Conservation (phyloP, 2,888 invertebrate species). For the Drepana falcataria region DNA sequence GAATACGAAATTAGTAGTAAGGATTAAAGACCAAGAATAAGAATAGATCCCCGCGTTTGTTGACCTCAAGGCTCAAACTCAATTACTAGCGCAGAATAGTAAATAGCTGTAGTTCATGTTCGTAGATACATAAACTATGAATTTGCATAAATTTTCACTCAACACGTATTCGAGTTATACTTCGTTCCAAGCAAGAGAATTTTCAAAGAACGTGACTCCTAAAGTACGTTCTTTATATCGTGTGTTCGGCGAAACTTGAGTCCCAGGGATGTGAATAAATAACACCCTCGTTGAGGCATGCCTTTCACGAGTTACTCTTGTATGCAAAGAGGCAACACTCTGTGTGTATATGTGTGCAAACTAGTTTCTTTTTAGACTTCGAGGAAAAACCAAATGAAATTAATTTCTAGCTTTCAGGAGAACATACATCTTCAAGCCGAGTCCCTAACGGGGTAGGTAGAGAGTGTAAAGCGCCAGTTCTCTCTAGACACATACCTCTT, state of each 20-base stretch:
- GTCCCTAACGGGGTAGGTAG: no score
- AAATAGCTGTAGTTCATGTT: not conserved
- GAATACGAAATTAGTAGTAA: no score
- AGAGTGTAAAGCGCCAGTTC: no score
- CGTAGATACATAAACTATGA: not conserved
- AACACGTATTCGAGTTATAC: not conserved
- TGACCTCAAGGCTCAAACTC: no score
- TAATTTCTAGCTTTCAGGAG: no score
- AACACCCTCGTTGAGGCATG: constrained; percentile 33
- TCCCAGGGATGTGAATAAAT: constrained; percentile 38
- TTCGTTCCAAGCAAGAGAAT: not conserved
- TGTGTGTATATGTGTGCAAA: constrained; percentile 17
- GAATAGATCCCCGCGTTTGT: no score
- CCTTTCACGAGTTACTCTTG: constrained; percentile 42
- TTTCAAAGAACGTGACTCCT: not conserved
- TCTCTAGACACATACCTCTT: no score
- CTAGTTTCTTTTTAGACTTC: constrained; percentile 9
- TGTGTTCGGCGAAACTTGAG: not conserved
- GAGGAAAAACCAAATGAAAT: no score
- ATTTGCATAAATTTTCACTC: not conserved
- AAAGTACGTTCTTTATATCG: not conserved
- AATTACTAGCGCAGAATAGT: no score
- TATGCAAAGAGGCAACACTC: constrained; percentile 40
- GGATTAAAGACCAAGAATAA: no score
- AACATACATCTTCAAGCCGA: no score